phyloP scores from a whole-genome alignment of 2,888 invertebrate genomes.

The Lagria hirta region DNA sequence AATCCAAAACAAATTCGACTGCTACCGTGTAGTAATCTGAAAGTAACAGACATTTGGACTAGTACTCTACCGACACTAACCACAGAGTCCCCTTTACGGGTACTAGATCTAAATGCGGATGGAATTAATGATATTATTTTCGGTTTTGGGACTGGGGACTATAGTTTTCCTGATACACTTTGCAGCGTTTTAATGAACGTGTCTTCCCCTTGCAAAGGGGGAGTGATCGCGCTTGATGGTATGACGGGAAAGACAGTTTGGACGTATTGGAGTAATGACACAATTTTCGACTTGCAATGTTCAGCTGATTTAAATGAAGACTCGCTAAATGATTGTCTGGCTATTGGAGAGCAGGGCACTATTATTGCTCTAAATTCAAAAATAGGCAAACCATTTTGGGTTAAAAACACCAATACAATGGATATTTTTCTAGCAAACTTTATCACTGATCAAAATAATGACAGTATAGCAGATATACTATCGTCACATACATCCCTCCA shows the following conservation, averaged over 20 bases:
- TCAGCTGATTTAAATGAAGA: conserved; percentile 70
- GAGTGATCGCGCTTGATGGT: conserved; percentile 75
- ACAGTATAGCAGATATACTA: conserved; percentile 69
- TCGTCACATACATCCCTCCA: conserved; percentile 65
- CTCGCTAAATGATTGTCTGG: conserved; percentile 69
- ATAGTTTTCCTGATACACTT: conserved; percentile 56
- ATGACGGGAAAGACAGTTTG: conserved; percentile 69
- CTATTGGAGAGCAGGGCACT: conserved; percentile 71
- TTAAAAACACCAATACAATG: conserved; percentile 54
- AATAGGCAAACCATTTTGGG: conserved; percentile 69
- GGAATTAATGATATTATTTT: conserved; percentile 70
- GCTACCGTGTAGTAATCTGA: conserved; percentile 63
- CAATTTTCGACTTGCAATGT: conserved; percentile 74
- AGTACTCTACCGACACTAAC: conserved; percentile 68
- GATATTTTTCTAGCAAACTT: conserved; percentile 72
- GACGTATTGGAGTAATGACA: conserved; percentile 72
- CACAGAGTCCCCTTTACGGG: conserved; percentile 72
- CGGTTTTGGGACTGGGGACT: conserved; percentile 71
- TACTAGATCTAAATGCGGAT: conserved; percentile 72
- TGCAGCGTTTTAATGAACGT: conserved; percentile 70
- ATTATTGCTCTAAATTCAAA: conserved; percentile 66
- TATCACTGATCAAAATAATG: conserved; percentile 69
- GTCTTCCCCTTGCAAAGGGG: conserved; percentile 69
- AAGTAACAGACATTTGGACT: conserved; percentile 66
- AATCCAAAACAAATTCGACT: conserved; percentile 44